phyloP scores from a whole-genome alignment of 1,140 invertebrate species.

The Proales similis region DNA sequence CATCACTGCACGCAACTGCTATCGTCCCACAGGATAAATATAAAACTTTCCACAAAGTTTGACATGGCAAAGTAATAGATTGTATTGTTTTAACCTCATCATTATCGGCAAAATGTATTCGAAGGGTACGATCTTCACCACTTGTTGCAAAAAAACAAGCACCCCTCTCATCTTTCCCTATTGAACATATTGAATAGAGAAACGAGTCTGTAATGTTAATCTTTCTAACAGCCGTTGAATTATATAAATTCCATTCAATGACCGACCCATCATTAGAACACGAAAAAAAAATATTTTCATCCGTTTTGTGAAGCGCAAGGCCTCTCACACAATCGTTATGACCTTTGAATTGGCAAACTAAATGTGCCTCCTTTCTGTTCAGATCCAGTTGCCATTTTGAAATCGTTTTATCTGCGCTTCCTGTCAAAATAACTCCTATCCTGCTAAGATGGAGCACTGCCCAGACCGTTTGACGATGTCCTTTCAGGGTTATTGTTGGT shows the following conservation, averaged over 20 bases:
- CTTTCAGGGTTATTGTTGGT: conserved; percentile 10
- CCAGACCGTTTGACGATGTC: conserved; percentile 31
- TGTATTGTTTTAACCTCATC: conserved; percentile 55
- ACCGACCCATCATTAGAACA: conserved; percentile 80
- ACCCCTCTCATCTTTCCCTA: conserved; percentile 54
- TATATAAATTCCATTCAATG: conserved; percentile 66
- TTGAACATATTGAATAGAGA: conserved; percentile 50
- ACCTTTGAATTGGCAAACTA: conserved; percentile 55
- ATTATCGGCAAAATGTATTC: conserved; percentile 68
- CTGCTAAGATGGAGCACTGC: conserved; percentile 1
- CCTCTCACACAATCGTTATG: conserved; percentile 84
- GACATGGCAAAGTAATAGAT: conserved; percentile 69
- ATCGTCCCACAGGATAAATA: conserved; percentile 76
- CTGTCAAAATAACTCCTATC: conserved; percentile 40
- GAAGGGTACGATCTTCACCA: conserved; percentile 77
- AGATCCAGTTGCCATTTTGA: conserved; percentile 63
- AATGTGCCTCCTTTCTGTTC: not conserved
- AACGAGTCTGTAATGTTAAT: conserved; percentile 54
- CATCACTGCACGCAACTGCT: conserved; percentile 78
- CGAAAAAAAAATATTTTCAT: conserved; percentile 67
- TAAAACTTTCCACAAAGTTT: conserved; percentile 79
- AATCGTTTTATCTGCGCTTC: conserved; percentile 81
- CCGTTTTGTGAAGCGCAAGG: conserved; percentile 57
- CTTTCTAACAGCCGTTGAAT: conserved; percentile 63
- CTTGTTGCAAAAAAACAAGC: conserved; percentile 61